Evolutionary conservation across 2,113 vertebrate species (phyloP).

Genomic region (Irena cyanogastra): DNA sequence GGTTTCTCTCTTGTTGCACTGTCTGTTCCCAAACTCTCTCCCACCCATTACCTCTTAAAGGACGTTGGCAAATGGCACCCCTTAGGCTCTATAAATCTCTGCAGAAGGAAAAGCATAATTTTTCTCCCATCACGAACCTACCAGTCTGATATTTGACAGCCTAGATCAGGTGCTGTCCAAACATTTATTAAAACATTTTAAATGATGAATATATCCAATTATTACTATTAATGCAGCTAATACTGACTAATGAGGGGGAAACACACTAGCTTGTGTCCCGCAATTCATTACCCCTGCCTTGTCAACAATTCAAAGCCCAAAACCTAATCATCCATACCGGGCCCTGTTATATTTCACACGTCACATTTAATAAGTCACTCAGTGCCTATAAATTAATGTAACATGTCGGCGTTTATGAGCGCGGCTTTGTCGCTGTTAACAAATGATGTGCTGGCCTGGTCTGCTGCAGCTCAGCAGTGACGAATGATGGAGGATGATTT

Average conservation of each 20-base stretch:
- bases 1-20: not conserved
- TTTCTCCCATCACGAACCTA: constrained; percentile 76
- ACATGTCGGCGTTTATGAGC: constrained; percentile 84
- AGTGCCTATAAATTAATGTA: constrained; percentile 86
- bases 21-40: not conserved
- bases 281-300: constrained; percentile 86
- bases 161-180: constrained; percentile 82
- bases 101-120: constrained; percentile 67
- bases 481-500: constrained; percentile 76
- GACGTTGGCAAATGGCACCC: constrained; percentile 49
- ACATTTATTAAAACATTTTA: constrained; percentile 89
- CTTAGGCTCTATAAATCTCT: constrained; percentile 73
- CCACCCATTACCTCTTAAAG: constrained; percentile 22
- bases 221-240: constrained; percentile 89
- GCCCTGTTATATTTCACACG: constrained; percentile 83
- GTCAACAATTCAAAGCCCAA: constrained; percentile 85
- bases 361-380: constrained; percentile 90
- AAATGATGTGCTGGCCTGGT: constrained; percentile 80
- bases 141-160: constrained; percentile 77
- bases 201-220: constrained; percentile 89
- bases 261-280: constrained; percentile 73
- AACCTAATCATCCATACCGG: constrained; percentile 84
- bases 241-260: constrained; percentile 87
- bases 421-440: constrained; percentile 79
- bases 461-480: constrained; percentile 75